A percentile compares a stretch with the other conserved stretches of the same genome.
phyloP scores from a whole-genome alignment of 2,113 vertebrate species.

The Orthonyx spaldingii region DNA sequence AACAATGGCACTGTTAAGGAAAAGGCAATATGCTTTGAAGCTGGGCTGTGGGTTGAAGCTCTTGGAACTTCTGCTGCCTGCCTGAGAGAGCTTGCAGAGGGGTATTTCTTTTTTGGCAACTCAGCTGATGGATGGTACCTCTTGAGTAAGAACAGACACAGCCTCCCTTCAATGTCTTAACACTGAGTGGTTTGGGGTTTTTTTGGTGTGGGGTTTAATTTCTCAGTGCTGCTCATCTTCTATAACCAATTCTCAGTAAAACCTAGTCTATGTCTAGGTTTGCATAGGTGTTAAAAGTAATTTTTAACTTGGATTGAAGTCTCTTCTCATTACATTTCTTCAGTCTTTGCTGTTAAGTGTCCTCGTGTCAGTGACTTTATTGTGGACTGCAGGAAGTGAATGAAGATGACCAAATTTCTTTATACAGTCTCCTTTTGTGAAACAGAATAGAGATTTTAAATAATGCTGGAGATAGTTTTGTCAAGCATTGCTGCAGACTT shows the following conservation, averaged over 20 bases:
- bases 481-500: not conserved
- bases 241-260: not conserved
- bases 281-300: not conserved
- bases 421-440: not conserved
- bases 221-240: not conserved
- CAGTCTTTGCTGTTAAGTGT: not conserved
- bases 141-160: not conserved
- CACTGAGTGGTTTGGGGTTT: not conserved
- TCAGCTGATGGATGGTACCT: not conserved
- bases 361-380: not conserved
- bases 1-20: not conserved
- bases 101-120: not conserved
- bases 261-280: not conserved
- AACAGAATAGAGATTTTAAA: not conserved
- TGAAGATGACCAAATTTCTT: not conserved
- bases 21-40: not conserved
- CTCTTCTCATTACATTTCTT: not conserved
- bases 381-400: not conserved
- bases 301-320: not conserved
- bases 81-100: not conserved
- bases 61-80: not conserved
- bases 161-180: not conserved
- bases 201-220: not conserved
- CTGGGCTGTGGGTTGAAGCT: not conserved
- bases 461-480: not conserved